phyloP scores from a whole-genome alignment of 1,140 invertebrate species.

The Camponotus vicinus region DNA sequence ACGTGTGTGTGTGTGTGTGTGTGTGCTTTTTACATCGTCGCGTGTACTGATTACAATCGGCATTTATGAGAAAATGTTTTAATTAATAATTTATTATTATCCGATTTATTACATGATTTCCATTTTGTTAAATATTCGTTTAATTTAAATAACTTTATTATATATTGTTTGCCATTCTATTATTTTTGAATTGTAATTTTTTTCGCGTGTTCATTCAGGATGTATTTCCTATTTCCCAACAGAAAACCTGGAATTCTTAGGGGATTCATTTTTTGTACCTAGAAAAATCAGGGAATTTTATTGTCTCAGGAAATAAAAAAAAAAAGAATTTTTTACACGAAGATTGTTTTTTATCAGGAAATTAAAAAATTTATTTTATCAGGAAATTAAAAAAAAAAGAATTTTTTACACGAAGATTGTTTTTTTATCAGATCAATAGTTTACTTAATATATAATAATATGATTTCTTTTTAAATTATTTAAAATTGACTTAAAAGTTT shows the following conservation, averaged over 20 bases:
- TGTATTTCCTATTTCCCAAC: too few relatives aligned
- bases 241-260: too few relatives aligned
- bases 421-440: not conserved
- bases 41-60: not conserved
- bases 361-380: not conserved
- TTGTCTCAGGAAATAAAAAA: too few relatives aligned
- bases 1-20: too few relatives aligned
- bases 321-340: not conserved
- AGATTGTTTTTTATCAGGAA: not conserved
- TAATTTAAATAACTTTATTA: too few relatives aligned
- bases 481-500: not conserved
- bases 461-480: not conserved
- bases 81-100: not conserved
- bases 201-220: too few relatives aligned
- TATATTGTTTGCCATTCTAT: too few relatives aligned
- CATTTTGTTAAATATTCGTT: too few relatives aligned
- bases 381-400: too few relatives aligned
- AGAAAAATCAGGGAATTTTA: too few relatives aligned
- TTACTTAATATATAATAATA: not conserved
- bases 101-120: not conserved
- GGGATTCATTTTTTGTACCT: too few relatives aligned
- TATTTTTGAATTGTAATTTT: too few relatives aligned
- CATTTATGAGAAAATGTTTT: not conserved
- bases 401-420: not conserved
- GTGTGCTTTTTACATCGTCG: conserved; percentile 4